Evolutionary conservation across 1,140 invertebrate species (phyloP).

Genomic region (Oncopodura yosiiana): DNA sequence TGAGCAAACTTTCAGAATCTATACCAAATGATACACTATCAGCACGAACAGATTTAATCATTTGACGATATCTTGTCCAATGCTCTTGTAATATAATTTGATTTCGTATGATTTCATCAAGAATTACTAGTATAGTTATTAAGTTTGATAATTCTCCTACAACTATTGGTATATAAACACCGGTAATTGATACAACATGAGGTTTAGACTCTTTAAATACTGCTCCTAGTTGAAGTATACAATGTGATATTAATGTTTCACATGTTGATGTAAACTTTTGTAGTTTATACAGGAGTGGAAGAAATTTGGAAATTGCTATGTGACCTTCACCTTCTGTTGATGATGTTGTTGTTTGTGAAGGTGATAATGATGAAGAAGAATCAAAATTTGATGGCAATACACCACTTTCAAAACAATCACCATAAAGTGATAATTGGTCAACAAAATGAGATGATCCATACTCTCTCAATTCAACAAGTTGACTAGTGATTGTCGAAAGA

Average conservation of each 20-base stretch:
- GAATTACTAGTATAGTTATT: conserved; percentile 55
- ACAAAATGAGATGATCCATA: conserved; percentile 13
- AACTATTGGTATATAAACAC: conserved; percentile 36
- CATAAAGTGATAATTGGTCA: conserved; percentile 26
- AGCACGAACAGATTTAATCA: conserved; percentile 56
- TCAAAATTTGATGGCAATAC: too few species aligned
- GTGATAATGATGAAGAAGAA: not conserved
- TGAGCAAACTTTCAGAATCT: conserved; percentile 48
- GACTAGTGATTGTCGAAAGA: conserved; percentile 22
- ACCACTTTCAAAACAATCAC: conserved; percentile 24
- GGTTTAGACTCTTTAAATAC: conserved; percentile 33
- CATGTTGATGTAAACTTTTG: conserved; percentile 8
- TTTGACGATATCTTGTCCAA: conserved; percentile 59
- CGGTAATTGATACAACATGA: conserved; percentile 26
- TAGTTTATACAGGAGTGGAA: conserved; percentile 25
- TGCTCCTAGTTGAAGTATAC: conserved; percentile 19
- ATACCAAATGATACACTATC: conserved; percentile 52
- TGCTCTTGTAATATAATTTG: conserved; percentile 54
- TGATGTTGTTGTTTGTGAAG: not conserved
- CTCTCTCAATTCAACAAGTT: conserved; percentile 16
- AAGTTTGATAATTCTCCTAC: conserved; percentile 56
- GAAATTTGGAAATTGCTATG: conserved; percentile 20
- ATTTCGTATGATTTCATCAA: conserved; percentile 58
- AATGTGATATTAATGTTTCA: conserved; percentile 10
- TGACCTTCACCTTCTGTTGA: conserved; percentile 32